Conservation (phyloP, 1,140 invertebrate species). For the Leptestheria dahalacensis region DNA sequence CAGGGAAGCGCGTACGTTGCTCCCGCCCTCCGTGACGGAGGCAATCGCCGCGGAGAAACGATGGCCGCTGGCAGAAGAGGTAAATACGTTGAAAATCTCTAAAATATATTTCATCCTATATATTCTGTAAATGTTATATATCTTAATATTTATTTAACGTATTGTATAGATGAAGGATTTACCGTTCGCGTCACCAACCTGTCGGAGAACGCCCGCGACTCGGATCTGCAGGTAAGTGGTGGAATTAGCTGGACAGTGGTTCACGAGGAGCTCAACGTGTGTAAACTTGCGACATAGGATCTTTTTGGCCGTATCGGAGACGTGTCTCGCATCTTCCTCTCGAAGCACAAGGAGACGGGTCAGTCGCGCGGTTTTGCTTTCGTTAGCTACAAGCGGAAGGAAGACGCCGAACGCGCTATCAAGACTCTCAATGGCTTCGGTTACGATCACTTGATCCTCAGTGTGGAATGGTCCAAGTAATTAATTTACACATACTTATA, state of each 20-base stretch:
- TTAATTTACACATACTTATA: background rate
- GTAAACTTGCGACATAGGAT: slow-evolving; percentile 43
- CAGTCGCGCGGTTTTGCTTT: slow-evolving; percentile 91
- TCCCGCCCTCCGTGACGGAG: slow-evolving; percentile 70
- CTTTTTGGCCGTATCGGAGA: slow-evolving; percentile 81
- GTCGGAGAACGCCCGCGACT: slow-evolving; percentile 87
- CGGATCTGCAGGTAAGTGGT: slow-evolving; percentile 62
- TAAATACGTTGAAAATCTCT: background rate
- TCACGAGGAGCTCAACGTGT: too few species aligned
- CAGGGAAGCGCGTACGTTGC: slow-evolving; percentile 46
- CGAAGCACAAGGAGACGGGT: slow-evolving; percentile 39
- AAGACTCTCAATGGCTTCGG: slow-evolving; percentile 79
- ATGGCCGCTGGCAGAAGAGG: slow-evolving; percentile 45
- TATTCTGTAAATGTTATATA: background rate
- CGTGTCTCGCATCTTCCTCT: slow-evolving; percentile 61
- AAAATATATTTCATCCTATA: background rate
- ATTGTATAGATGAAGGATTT: slow-evolving; percentile 4
- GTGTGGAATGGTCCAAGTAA: slow-evolving; percentile 95
- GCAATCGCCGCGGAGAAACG: slow-evolving; percentile 50
- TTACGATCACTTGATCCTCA: slow-evolving; percentile 95
- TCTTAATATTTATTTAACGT: background rate
- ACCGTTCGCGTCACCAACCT: slow-evolving; percentile 95
- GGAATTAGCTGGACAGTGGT: too few species aligned
- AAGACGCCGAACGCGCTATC: slow-evolving; percentile 85
- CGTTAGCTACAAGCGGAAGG: slow-evolving; percentile 77